phyloP scores from a whole-genome alignment of 2,797 vertebrate genomes.

The Nyctibius grandis region DNA sequence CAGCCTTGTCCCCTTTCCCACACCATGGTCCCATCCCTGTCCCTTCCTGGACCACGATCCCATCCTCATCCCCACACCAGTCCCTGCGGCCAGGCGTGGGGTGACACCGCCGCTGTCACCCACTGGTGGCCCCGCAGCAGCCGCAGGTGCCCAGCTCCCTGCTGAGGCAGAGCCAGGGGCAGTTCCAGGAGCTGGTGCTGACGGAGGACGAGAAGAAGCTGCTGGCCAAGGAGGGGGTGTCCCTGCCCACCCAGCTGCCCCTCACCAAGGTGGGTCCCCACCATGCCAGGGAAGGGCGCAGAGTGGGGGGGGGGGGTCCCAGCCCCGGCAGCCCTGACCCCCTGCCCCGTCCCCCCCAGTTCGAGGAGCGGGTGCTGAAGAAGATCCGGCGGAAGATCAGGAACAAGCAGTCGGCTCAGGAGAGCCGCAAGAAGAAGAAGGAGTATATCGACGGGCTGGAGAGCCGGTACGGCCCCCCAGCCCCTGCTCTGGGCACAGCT shows the following conservation, averaged over 20 bases:
- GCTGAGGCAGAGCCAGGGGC: slow-evolving; percentile 66
- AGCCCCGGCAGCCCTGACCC: not conserved
- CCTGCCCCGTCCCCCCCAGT: slow-evolving; percentile 57
- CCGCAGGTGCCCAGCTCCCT: not conserved
- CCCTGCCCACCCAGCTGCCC: slow-evolving; percentile 85
- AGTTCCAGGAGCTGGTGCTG: slow-evolving; percentile 84
- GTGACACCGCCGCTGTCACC: not conserved
- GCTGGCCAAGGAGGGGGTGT: slow-evolving; percentile 88
- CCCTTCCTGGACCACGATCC: not conserved
- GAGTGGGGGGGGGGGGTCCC: not conserved
- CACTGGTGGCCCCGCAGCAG: not conserved
- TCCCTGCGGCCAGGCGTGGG: fast-evolving
- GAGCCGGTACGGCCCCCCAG: slow-evolving; percentile 73
- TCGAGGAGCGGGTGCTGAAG: slow-evolving; percentile 91
- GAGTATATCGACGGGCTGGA: slow-evolving; percentile 92
- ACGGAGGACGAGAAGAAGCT: slow-evolving; percentile 94
- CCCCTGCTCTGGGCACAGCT: not conserved
- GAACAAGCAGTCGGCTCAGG: slow-evolving; percentile 95
- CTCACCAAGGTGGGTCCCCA: slow-evolving; percentile 86
- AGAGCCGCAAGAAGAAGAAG: slow-evolving; percentile 95
- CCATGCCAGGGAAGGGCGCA: fast-evolving
- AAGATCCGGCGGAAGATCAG: slow-evolving; percentile 96
- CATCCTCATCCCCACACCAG: fast-evolving
- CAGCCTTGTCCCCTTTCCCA: not conserved
- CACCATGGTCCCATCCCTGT: not conserved